Conservation (phyloP, 2,113 vertebrate species). For the Heterocephalus glaber region DNA sequence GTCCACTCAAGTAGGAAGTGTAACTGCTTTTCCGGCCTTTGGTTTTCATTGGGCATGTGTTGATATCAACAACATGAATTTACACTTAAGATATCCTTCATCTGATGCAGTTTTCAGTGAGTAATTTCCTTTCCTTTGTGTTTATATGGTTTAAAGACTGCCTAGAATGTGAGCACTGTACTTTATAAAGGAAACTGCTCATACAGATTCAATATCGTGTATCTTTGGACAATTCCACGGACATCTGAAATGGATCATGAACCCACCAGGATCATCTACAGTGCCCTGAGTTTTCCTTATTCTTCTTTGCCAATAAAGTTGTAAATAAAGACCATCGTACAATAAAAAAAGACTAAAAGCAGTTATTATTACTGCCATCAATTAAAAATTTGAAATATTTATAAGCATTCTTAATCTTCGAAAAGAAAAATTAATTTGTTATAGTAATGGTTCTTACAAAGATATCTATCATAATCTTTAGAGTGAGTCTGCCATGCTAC, state of each 20-base stretch:
- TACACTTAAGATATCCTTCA: too few species aligned
- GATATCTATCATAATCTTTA: not conserved
- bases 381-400: not conserved
- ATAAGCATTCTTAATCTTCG: not conserved
- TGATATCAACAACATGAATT: too few species aligned
- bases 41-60: too few species aligned
- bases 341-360: constrained; percentile 74
- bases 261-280: constrained; percentile 64
- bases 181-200: constrained; percentile 75
- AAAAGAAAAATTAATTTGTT: not conserved
- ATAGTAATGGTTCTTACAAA: not conserved
- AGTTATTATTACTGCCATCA: not conserved
- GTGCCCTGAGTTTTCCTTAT: constrained; percentile 80
- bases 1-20: too few species aligned
- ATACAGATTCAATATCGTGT: constrained; percentile 78
- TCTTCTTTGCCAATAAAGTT: constrained; percentile 85
- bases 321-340: constrained; percentile 87
- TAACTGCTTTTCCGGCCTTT: too few species aligned
- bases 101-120: too few species aligned
- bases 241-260: constrained; percentile 73
- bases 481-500: not conserved
- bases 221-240: constrained; percentile 76
- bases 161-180: constrained; percentile 69
- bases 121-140: too few species aligned
- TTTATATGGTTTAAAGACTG: too few species aligned